Percentiles rank a stretch among this genome's conserved stretches.
These are phyloP conservation scores for Acronicta psi DNA, from an alignment of 2,888 invertebrate species.

Conservation along the genomic window DNA sequence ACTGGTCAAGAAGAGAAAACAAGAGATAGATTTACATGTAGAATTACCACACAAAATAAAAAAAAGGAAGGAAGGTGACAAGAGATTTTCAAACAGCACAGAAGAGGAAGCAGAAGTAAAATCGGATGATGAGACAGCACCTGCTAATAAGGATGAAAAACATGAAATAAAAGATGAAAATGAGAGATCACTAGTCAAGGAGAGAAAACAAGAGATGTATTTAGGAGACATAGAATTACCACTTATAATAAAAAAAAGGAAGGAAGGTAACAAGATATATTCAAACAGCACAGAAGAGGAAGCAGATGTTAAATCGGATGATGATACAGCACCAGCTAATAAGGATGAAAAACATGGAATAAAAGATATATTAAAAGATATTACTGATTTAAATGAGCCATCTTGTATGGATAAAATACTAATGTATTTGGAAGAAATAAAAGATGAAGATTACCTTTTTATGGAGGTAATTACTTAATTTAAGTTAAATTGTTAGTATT, in stretches of 20 bases:
- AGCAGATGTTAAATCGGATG: background rate
- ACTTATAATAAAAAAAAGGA: conserved; percentile 1
- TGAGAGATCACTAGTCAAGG: too few species aligned
- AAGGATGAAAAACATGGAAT: conserved; percentile 11
- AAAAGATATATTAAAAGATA: conserved; percentile 35
- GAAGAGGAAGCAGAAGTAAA: background rate
- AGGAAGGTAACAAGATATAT: background rate
- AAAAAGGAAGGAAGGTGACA: background rate
- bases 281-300: background rate
- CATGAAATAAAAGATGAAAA: conserved; percentile 10
- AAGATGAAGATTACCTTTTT: conserved; percentile 70
- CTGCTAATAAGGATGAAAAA: conserved; percentile 2
- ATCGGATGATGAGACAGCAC: conserved; percentile 1
- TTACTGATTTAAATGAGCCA: conserved; percentile 70
- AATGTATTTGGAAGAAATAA: conserved; percentile 64
- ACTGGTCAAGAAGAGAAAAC: conserved; percentile 1
- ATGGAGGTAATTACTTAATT: conserved; percentile 68
- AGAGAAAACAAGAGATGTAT: background rate
- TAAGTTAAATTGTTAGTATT: background rate
- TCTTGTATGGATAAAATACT: conserved; percentile 71
- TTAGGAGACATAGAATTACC: background rate
- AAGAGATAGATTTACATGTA: background rate
- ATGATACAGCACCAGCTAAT: background rate
- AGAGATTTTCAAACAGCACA: background rate
- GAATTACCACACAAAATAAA: conserved; percentile 6